A percentile compares a stretch with the other conserved stretches of the same genome.
phyloP scores from a whole-genome alignment of 2,113 vertebrate species.

The Serinus canaria region DNA sequence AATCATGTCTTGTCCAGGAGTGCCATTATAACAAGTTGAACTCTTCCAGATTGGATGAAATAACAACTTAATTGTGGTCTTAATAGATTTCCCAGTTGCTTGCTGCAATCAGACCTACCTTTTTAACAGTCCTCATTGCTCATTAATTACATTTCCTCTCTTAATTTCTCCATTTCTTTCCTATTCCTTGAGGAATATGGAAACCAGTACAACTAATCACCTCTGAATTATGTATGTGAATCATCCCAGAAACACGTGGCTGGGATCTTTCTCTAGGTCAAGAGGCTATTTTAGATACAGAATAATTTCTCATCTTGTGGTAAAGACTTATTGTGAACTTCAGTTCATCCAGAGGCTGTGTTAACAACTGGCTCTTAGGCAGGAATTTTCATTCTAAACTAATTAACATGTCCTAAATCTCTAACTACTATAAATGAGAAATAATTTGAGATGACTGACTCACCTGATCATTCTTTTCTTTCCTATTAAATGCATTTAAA shows the following conservation, averaged over 20 bases:
- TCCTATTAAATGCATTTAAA: not conserved
- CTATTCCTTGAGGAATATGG: constrained; percentile 7
- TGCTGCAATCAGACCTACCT: constrained; percentile 10
- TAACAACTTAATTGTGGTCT: constrained; percentile 15
- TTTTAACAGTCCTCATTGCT: not conserved
- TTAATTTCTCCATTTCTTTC: constrained; percentile 49
- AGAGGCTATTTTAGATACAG: constrained; percentile 25
- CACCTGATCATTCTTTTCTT: not conserved
- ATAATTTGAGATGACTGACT: constrained; percentile 21
- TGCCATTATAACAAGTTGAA: not conserved
- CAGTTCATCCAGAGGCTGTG: not conserved
- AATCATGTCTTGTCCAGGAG: not conserved
- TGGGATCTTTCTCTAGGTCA: constrained; percentile 24
- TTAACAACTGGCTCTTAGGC: not conserved
- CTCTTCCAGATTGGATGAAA: not conserved
- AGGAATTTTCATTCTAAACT: constrained; percentile 29
- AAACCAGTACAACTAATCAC: constrained; percentile 33
- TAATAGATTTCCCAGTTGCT: constrained; percentile 18
- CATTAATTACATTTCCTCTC: constrained; percentile 46
- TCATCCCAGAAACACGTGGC: not conserved
- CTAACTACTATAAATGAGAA: constrained; percentile 18
- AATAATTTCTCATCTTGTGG: constrained; percentile 1
- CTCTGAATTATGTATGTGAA: constrained; percentile 55
- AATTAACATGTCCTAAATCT: not conserved
- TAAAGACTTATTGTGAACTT: not conserved